Base-by-base conservation (phyloP, 2,888 invertebrate genomes). In the Aspidiotus destructor region DNA sequence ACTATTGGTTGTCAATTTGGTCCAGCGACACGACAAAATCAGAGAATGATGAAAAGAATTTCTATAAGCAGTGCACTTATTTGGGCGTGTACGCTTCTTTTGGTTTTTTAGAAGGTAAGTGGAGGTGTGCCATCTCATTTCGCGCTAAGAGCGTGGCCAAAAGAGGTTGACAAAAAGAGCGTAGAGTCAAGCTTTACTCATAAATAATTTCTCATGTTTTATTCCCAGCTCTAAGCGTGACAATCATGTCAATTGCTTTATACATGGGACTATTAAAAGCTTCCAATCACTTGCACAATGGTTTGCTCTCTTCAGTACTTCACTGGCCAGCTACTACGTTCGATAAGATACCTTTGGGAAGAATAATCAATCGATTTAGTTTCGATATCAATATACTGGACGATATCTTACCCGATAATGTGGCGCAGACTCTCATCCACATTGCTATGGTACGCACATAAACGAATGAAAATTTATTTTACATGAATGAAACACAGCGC, bases 61-160 rank as follows among this genome's bases (percentile, higher is more conserved):
- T 53, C 73, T 68, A 16, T 52, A 70, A 81, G 72, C 81, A 89
- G 71, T 87, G 92, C 75, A 81, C 89, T 79, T 92, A 92, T 76
- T 82, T 94, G 70, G 89, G 91, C 64, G 89, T 92, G n/a, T 94
- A 93, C 77, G 93, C 90, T 71, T 89, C 86, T 17, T 84, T 94
- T 71, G 94, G 93, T 72, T 79, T 88, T 72, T 90, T 88, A 70
- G 93, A 94, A 86, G 91, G 92, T 92, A 84, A 28, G 28, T n/a
- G n/a, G n/a, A n/a, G n/a, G n/a, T n/a, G n/a, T n/a, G n/a, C n/a
- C n/a, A n/a, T n/a, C n/a, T n/a, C n/a, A n/a, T n/a, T n/a, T n/a
- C n/a, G n/a, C n/a, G n/a, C n/a, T n/a, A n/a, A n/a, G n/a, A n/a
- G n/a, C n/a, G n/a, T n/a, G n/a, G n/a, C n/a, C n/a, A n/a, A n/a